phyloP scores from a whole-genome alignment of 2,113 vertebrate genomes.

The Asarcornis scutulata region DNA sequence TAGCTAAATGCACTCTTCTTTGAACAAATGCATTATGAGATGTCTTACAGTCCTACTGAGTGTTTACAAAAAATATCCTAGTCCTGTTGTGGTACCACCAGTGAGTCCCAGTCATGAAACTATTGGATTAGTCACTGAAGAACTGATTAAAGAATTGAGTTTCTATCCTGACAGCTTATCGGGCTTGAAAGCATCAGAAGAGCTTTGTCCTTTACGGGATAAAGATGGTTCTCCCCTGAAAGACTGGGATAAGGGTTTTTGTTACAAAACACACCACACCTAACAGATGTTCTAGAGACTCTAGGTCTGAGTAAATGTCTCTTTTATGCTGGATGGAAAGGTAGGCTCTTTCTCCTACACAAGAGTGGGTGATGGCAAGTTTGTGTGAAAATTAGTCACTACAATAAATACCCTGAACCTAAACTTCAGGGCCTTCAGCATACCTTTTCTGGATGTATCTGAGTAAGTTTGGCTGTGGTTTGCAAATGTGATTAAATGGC shows the following conservation, averaged over 20 bases:
- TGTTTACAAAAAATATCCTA: not conserved
- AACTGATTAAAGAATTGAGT: constrained; percentile 4
- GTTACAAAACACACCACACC: not conserved
- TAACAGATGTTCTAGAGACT: not conserved
- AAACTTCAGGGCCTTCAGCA: not conserved
- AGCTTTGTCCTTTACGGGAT: constrained; percentile 17
- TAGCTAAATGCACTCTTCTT: constrained; percentile 66
- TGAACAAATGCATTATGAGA: not conserved
- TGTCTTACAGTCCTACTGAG: not conserved
- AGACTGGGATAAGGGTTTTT: not conserved
- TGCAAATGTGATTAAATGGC: constrained; percentile 17
- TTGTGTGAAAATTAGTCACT: not conserved
- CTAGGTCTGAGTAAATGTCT: not conserved
- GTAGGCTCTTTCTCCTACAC: not conserved
- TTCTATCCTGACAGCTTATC: not conserved
- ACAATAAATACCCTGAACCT: not conserved
- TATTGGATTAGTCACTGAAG: constrained; percentile 7
- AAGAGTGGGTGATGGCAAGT: not conserved
- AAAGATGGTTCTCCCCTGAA: not conserved
- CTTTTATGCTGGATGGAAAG: not conserved
- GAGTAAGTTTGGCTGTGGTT: not conserved
- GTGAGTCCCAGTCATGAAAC: not conserved
- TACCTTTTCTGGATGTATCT: not conserved
- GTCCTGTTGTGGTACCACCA: not conserved
- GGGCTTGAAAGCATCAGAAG: not conserved